Base-by-base conservation (phyloP, 2,113 vertebrate species). In the Osmerus mordax region DNA sequence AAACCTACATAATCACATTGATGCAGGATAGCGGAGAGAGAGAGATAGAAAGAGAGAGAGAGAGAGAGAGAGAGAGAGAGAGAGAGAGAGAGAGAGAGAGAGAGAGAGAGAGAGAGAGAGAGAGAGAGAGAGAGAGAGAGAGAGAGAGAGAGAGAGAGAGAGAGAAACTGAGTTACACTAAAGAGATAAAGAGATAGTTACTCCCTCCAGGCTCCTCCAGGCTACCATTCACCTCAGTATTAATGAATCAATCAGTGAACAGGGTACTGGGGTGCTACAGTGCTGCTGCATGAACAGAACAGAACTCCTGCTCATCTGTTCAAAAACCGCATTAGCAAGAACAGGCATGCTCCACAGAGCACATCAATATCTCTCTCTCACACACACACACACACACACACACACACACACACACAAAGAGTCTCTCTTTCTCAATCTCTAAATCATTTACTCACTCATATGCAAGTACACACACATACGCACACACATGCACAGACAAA, bases 381-480 rank as follows among this genome's bases (percentile, higher is more conserved):
- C 65, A 67, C 67, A 61, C 64, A 66, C 64, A 66, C 64, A 66
- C 64, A 19, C 52, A 28, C 51, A 67, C 67, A 61, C 64, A 66
- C 36, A 66, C 41, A 52, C 67, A 61, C 64, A 66, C 64, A 52
- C 64, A 66, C 64, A 19, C 52, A 28, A 23, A 54, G 14, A 47
- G 74, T 13, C 58, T 41, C 9, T 18, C 65, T 62, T 47, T 70
- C 54, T 47, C 15, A 0, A 3, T 51, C 15, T 56, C 55, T 64
- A 70, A 64, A 0, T 71, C 70, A 73, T 5, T 14, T 9, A 21
- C 13, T 52, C 12, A 41, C 15, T 6, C 64, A 65, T 13, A 47
- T 32, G 36, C 64, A 65, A 29, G 12, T 32, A 65, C 64, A 47
- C 64, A 62, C 60, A 29, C 60, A 25, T 14, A 4, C 59, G 23